Base-by-base conservation (phyloP, 2,113 vertebrate genomes). In the Rhea pennata region DNA sequence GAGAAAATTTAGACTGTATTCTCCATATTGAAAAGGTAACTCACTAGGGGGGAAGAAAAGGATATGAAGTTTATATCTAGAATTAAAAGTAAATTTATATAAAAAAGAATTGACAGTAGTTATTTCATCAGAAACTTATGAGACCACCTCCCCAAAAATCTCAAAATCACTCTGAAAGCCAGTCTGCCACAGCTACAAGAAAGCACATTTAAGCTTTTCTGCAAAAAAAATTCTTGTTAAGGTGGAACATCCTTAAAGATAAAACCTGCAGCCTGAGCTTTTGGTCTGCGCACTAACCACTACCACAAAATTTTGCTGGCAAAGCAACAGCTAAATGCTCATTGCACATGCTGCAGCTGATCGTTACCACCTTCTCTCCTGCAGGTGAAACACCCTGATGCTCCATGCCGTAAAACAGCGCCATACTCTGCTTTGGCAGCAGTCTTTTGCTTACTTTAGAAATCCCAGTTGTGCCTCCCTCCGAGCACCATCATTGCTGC, bases 281-380 rank as follows among this genome's bases (percentile, higher is more conserved):
- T 44, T 75, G 50, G 16, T 82, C 36, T 58, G 51, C 26, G 73
- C 36, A 36, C 36, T 36, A 36, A 36, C 36, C 36, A 36, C 48
- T 26, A 19, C 42, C 33, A 22, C n/a, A 42, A 59, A 9, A 19
- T 90, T 13, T 44, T 50, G 22, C 40, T 39, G 72, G 42, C n/a
- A 0, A 1, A 72, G 22, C 4, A 88, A n/a, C 15, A 79, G 26
- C 8, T 10, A 71, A n/a, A 22, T 17, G 5, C 12, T 12, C 17
- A 48, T 31, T 40, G 40, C 40, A 66, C 9, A 16, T 12, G 27
- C n/a, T 29, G 31, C 5, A 12, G 75, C 19, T 87, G 51, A 78
- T 26, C 36, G 58, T 53, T 90, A 36, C 21, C 0, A 0, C 23
- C 79, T 69, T 39, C 33, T 75, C 56, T 69, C 39, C 76, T 0